A percentile compares a stretch with the other conserved stretches of the same genome.
Conservation (phyloP, 2,113 vertebrate species). For the Gracilinanus agilis region DNA sequence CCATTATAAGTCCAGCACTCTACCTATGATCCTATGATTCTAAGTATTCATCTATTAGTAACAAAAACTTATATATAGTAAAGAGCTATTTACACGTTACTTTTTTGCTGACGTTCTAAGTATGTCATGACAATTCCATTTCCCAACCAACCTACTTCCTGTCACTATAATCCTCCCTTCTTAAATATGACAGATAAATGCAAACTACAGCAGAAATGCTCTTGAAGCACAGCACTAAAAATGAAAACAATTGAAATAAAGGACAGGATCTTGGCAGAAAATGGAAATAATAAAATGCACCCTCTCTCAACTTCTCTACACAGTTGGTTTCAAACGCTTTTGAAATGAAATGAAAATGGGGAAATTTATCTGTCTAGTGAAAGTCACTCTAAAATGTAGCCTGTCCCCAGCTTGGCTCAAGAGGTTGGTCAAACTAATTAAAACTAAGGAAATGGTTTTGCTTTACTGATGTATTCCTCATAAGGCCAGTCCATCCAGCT, state of each 20-base stretch:
- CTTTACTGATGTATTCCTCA: not conserved
- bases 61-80: not conserved
- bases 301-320: not conserved
- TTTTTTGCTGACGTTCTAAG: conserved; percentile 5
- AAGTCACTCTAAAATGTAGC: not conserved
- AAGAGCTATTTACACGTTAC: not conserved
- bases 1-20: not conserved
- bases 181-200: not conserved
- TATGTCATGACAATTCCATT: not conserved
- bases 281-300: not conserved
- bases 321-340: not conserved
- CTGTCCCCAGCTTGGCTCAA: not conserved
- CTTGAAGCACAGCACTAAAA: not conserved
- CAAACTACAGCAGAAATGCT: not conserved
- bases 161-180: not conserved
- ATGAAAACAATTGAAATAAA: not conserved
- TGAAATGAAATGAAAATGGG: not conserved
- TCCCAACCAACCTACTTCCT: not conserved
- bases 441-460: not conserved
- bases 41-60: not conserved
- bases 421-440: not conserved
- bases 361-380: not conserved
- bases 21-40: not conserved
- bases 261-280: not conserved
- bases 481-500: not conserved